phyloP scores from a whole-genome alignment of 1,140 invertebrate species.

The Leptonema lineaticorne region DNA sequence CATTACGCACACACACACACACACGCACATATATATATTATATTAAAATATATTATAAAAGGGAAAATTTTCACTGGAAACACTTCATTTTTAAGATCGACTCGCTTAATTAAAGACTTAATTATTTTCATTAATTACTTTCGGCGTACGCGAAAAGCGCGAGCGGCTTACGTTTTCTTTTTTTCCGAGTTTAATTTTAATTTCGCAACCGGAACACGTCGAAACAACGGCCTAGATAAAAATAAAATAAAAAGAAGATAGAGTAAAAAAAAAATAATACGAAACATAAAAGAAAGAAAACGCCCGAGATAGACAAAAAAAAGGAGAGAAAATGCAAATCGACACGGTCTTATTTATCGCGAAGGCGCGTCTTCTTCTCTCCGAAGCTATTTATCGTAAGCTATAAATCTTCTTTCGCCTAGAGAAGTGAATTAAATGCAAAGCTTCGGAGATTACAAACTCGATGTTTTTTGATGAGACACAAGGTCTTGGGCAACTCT shows the following conservation, averaged over 20 bases:
- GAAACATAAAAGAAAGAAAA: neutral
- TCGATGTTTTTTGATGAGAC: slow-evolving; percentile 25
- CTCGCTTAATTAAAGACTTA: neutral
- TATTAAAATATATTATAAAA: too few species aligned
- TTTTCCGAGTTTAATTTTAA: too few species aligned
- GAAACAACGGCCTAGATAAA: too few species aligned
- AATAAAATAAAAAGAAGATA: too few species aligned
- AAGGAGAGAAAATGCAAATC: neutral
- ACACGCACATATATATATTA: too few species aligned
- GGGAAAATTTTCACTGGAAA: too few species aligned
- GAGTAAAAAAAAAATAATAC: too few species aligned
- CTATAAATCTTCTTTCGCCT: slow-evolving; percentile 15
- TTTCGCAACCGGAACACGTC: too few species aligned
- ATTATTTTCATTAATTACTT: neutral
- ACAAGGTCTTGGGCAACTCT: slow-evolving; percentile 17
- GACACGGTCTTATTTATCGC: neutral
- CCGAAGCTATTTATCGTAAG: slow-evolving; percentile 19
- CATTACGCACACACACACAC: too few species aligned
- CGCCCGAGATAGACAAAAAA: neutral
- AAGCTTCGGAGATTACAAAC: slow-evolving; percentile 20
- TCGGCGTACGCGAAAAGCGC: too few species aligned
- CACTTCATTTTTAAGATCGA: too few species aligned
- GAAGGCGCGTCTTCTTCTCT: slow-evolving; percentile 1
- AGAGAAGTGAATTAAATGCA: slow-evolving; percentile 17
- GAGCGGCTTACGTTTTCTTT: too few species aligned